These are phyloP conservation scores for Bujurquina vittata DNA, from an alignment of 2,113 vertebrate genomes.

Conservation along the genomic window DNA sequence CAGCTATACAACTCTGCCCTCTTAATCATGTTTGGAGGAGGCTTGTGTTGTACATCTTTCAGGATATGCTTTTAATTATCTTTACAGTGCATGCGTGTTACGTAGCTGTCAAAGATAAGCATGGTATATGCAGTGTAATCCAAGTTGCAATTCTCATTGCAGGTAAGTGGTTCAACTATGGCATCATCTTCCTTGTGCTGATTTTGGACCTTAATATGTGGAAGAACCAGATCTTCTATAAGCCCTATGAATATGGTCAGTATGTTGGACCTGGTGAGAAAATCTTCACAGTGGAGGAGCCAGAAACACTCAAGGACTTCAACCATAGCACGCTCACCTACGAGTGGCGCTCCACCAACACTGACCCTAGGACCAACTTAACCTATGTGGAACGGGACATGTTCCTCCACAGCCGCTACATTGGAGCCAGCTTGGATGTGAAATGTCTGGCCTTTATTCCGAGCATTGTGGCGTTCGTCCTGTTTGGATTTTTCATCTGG, in stretches of 20 bases:
- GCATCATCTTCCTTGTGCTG: conserved; percentile 97
- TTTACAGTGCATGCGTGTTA: not conserved
- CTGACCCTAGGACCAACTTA: conserved; percentile 86
- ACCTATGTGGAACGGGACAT: conserved; percentile 89
- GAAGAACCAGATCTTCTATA: conserved; percentile 99
- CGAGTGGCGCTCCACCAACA: conserved; percentile 89
- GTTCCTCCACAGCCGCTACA: conserved; percentile 95
- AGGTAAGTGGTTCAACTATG: conserved; percentile 99
- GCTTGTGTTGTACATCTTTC: not conserved
- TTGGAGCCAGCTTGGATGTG: conserved; percentile 88
- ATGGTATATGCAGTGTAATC: not conserved
- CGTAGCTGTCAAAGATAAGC: not conserved
- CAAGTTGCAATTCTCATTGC: conserved; percentile 41
- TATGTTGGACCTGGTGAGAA: conserved; percentile 95
- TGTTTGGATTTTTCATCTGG: conserved; percentile 96
- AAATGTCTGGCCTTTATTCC: conserved; percentile 97
- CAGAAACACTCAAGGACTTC: conserved; percentile 88
- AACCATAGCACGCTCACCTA: conserved; percentile 94
- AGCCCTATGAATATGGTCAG: conserved; percentile 96
- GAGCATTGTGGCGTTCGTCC: conserved; percentile 90
- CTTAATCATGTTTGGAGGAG: conserved; percentile 23
- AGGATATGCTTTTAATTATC: conserved; percentile 4
- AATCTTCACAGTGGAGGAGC: conserved; percentile 95
- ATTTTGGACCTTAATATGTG: conserved; percentile 99
- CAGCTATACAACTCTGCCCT: conserved; percentile 18